These are phyloP conservation scores for Halocynthia aurantium DNA, from an alignment of 23 tunicate genomes.

Conservation along the genomic window DNA sequence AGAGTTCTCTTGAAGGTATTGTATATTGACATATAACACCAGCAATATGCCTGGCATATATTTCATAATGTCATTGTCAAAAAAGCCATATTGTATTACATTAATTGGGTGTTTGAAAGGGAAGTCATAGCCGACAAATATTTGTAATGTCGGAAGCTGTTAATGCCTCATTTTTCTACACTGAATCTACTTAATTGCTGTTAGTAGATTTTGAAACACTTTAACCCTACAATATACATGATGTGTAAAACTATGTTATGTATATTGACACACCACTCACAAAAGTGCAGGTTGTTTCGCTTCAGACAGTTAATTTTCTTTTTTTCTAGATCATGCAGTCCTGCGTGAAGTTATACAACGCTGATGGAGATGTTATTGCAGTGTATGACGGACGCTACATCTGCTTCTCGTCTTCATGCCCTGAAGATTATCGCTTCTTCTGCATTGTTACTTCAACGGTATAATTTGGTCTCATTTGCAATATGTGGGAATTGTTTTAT, in stretches of 20 bases:
- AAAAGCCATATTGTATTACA: no score
- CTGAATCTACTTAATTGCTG: no score
- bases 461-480: background rate
- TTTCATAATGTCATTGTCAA: no score
- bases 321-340: slow-evolving; percentile 43
- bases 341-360: slow-evolving; percentile 54
- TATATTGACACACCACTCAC: background rate
- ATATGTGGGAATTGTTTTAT: background rate
- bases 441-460: slow-evolving; percentile 53
- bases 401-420: slow-evolving; percentile 27
- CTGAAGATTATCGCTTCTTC: slow-evolving; percentile 59
- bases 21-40: no score
- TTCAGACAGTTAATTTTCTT: background rate
- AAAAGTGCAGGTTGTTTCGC: background rate
- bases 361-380: slow-evolving; percentile 58
- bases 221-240: no score
- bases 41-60: no score
- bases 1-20: slow-evolving; percentile 60
- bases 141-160: no score
- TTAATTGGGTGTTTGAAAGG: no score
- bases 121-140: no score
- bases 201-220: no score
- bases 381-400: slow-evolving; percentile 32
- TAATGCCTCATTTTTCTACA: no score
- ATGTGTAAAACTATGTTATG: background rate